phyloP scores from a whole-genome alignment of 2,888 invertebrate species.

The Andrena bicolor region DNA sequence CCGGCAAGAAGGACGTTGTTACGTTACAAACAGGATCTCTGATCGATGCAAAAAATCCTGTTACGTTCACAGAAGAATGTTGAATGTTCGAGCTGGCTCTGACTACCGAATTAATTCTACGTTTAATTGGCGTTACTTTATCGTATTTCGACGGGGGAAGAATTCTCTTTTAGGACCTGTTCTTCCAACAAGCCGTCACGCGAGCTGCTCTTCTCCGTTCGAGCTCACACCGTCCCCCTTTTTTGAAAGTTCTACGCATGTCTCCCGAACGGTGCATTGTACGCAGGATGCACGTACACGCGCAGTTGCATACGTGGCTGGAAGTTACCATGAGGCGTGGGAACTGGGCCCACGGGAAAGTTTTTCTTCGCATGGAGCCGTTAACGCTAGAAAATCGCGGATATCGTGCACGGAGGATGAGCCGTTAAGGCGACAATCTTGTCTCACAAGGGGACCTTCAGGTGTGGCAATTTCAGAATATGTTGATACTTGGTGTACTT shows the following conservation, averaged over 20 bases:
- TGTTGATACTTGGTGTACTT: too few species aligned
- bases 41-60: slow-evolving; percentile 22
- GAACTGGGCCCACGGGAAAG: slow-evolving; percentile 75
- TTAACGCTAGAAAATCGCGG: slow-evolving; percentile 37
- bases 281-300: slow-evolving; percentile 62
- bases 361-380: slow-evolving; percentile 61
- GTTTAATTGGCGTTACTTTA: too few species aligned
- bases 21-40: slow-evolving; percentile 3
- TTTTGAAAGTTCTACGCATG: slow-evolving; percentile 27
- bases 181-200: not conserved
- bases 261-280: slow-evolving; percentile 57
- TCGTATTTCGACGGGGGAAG: not conserved
- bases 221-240: not conserved
- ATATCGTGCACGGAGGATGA: slow-evolving; percentile 14
- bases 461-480: too few species aligned
- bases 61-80: slow-evolving; percentile 4
- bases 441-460: too few species aligned
- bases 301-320: slow-evolving; percentile 48
- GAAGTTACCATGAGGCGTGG: slow-evolving; percentile 66
- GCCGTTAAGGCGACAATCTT: slow-evolving; percentile 6
- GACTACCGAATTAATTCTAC: too few species aligned
- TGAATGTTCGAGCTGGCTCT: not conserved
- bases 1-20: slow-evolving; percentile 7
- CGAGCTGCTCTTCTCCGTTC: not conserved
- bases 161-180: not conserved